Percentiles rank a stretch among this genome's conserved stretches.
These are phyloP conservation scores for Hyppa rectilinea DNA, from an alignment of 2,888 invertebrate genomes.

Conservation along the genomic window DNA sequence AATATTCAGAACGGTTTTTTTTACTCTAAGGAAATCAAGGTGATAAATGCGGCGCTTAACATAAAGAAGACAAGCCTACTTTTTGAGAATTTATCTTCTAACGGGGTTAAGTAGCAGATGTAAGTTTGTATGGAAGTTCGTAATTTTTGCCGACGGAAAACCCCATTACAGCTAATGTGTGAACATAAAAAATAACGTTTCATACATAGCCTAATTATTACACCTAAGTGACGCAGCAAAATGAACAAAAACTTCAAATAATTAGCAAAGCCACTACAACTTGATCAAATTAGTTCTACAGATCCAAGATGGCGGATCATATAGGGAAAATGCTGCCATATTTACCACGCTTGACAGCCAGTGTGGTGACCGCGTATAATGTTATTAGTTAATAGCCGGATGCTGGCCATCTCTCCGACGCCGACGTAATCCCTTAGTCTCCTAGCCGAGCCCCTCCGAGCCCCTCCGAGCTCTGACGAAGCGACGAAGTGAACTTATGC, in stretches of 20 bases:
- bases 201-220: background rate
- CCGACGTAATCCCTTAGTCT: conserved; percentile 41
- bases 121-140: background rate
- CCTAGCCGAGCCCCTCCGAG: conserved; percentile 7
- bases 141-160: background rate
- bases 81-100: background rate
- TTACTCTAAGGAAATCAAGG: too few relatives aligned
- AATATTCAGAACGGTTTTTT: too few relatives aligned
- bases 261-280: conserved; percentile 6
- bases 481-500: conserved; percentile 48
- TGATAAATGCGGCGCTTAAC: too few relatives aligned
- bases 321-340: conserved; percentile 45
- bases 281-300: conserved; percentile 26
- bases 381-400: conserved; percentile 61
- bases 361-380: conserved; percentile 58
- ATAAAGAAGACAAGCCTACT: too few relatives aligned
- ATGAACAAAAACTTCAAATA: background rate
- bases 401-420: conserved; percentile 36
- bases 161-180: too few relatives aligned
- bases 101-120: background rate
- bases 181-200: background rate
- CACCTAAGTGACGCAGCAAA: background rate
- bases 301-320: conserved; percentile 45
- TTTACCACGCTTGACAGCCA: conserved; percentile 49
- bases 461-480: conserved; percentile 17